Conservation (phyloP, 2,797 vertebrate genomes). For the Telmatherina bonti region DNA sequence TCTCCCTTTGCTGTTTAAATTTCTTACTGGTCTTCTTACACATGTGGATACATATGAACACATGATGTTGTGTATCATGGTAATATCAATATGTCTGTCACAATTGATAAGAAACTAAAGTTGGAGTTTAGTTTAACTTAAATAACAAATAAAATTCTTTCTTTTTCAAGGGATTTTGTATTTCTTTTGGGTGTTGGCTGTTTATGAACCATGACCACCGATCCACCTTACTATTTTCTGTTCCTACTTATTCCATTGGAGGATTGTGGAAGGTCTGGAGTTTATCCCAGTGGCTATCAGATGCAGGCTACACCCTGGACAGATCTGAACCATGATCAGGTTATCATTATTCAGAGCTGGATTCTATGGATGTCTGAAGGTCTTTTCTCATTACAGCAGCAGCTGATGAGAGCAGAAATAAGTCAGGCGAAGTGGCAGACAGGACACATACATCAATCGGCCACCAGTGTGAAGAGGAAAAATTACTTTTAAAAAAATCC, state of each 20-base stretch:
- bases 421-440: slow-evolving; percentile 37
- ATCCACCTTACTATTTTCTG: not conserved
- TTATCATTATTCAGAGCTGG: slow-evolving; percentile 53
- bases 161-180: slow-evolving; percentile 4
- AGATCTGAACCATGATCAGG: slow-evolving; percentile 26
- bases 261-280: not conserved
- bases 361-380: slow-evolving; percentile 29
- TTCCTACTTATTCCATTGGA: not conserved
- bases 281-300: not conserved
- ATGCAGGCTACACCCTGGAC: not conserved
- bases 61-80: not conserved
- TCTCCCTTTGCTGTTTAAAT: not conserved
- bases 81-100: not conserved
- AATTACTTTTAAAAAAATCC: not conserved
- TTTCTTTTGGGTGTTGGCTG: slow-evolving; percentile 22
- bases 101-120: not conserved
- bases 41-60: not conserved
- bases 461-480: not conserved
- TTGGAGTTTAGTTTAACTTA: not conserved
- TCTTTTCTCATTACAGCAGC: slow-evolving; percentile 49
- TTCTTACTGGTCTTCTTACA: not conserved
- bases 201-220: slow-evolving; percentile 39
- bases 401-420: slow-evolving; percentile 42
- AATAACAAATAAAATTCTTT: not conserved
- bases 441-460: slow-evolving; percentile 54